Percentiles rank a stretch among this genome's conserved stretches.
These are phyloP conservation scores for Coreoperca whiteheadi DNA, from an alignment of 2,113 vertebrate species.

Conservation along the genomic window DNA sequence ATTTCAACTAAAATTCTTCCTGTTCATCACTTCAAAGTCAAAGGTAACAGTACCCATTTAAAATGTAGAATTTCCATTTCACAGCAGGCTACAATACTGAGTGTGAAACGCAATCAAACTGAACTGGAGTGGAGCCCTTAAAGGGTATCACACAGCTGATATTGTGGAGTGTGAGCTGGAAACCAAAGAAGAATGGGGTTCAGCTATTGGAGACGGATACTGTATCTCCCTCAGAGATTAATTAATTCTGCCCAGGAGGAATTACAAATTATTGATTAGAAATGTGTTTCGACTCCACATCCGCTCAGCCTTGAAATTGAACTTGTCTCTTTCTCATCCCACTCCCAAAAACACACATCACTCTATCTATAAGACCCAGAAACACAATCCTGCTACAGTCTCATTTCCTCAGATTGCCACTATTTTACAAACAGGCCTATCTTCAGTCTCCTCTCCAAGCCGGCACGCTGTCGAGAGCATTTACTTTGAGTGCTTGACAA, in stretches of 20 bases:
- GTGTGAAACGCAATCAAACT: not conserved
- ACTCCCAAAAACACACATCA: not conserved
- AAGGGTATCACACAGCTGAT: conserved; percentile 12
- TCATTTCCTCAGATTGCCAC: not conserved
- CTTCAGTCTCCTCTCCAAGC: not conserved
- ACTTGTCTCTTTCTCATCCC: not conserved
- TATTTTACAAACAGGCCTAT: not conserved
- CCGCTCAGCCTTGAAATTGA: not conserved
- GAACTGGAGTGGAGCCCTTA: not conserved
- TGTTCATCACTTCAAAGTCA: not conserved
- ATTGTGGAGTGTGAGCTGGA: conserved; percentile 9
- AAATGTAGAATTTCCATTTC: not conserved
- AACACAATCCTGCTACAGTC: not conserved
- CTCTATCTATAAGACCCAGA: not conserved
- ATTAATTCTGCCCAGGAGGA: conserved; percentile 29
- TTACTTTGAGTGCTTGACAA: conserved; percentile 8
- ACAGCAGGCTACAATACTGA: not conserved
- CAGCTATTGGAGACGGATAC: not conserved
- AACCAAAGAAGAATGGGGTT: conserved; percentile 21
- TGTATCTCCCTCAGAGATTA: conserved; percentile 6
- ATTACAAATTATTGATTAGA: conserved; percentile 60
- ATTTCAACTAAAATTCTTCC: not conserved
- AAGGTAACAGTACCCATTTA: not conserved
- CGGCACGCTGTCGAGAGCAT: not conserved
- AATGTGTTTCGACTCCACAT: conserved; percentile 12